A percentile compares a stretch with the other conserved stretches of the same genome.
phyloP scores from a whole-genome alignment of 2,113 vertebrate genomes.

The Falcunculus frontatus region DNA sequence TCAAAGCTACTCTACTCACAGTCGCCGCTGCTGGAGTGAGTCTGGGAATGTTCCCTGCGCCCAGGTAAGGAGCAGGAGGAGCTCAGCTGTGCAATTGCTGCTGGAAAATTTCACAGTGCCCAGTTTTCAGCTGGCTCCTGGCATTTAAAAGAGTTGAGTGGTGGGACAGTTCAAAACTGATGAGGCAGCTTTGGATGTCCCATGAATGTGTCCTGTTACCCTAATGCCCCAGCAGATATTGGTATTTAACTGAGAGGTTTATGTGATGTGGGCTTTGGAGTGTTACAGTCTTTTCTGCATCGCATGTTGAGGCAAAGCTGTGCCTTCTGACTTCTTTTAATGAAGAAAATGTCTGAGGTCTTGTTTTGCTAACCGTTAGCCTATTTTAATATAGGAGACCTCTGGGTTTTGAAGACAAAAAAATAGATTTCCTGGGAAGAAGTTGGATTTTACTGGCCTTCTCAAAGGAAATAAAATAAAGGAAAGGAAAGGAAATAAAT shows the following conservation, averaged over 20 bases:
- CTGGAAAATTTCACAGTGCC: background rate
- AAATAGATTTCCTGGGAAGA: background rate
- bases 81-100: rapidly evolving
- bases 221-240: background rate
- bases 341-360: background rate
- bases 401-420: background rate
- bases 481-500: background rate
- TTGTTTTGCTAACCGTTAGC: background rate
- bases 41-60: background rate
- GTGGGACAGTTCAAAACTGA: background rate
- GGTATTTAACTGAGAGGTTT: background rate
- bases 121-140: background rate
- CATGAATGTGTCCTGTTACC: background rate
- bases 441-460: background rate
- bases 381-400: background rate
- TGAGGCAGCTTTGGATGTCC: background rate
- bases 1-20: background rate
- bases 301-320: rapidly evolving
- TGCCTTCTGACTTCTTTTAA: background rate
- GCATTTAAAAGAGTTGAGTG: background rate
- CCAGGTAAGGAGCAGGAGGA: background rate
- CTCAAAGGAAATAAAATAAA: background rate
- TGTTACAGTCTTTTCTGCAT: background rate
- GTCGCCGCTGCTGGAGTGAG: background rate
- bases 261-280: background rate